Base-by-base conservation (phyloP, 2,888 invertebrate species). In the Isoperla grammatica region DNA sequence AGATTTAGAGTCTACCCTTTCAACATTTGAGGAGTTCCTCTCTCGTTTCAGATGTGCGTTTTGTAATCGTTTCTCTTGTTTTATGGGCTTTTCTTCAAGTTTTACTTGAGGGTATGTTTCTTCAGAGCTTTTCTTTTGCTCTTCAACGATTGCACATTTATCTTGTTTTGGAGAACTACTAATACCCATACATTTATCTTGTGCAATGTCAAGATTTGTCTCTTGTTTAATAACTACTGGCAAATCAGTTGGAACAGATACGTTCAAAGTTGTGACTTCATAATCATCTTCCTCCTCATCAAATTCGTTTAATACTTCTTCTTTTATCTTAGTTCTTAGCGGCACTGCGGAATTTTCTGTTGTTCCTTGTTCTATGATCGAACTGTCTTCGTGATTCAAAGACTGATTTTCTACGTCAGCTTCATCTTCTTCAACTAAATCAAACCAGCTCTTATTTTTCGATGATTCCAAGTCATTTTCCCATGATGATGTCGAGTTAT, bases 401-500 rank as follows among this genome's bases (percentile, higher is more conserved):
- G 29, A 29, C 29, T 29, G 53, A 17, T n/a, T 39, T 20, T 39
- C 12, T 3, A 20, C 13, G 9, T 12, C 59, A 9, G 17, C 11
- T 37, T 60, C 60, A 15, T 60, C 60, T 37, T 55, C 60, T 22
- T 60, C 60, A 19, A 60, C 19, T 4, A 60, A 17, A 23, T 60
- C 56, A 40, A 22, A 53, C 60, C 60, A 60, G 2, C 55, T 54
- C 45, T 60, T 60, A 15, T 37, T 46, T 15, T 20, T 39, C 22
- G 60, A 57, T 6, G 19, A 29, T 42, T 48, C 57, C 35, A 35
- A 39, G 19, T 53, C 53, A 39, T 37, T 37, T 13, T 45, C 19
- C 19, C n/a, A n/a, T n/a, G 53, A 53, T 17, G 8, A 15, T 15
- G 9, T 35, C 9, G 19, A 12, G 5, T 45, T 17, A 11, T 45